Evolutionary conservation across 64 coral and sea anemone genomes (phyloP), one percentile per base, ranked within the genome.

Genomic region (Actinia tenebrosa): DNA sequence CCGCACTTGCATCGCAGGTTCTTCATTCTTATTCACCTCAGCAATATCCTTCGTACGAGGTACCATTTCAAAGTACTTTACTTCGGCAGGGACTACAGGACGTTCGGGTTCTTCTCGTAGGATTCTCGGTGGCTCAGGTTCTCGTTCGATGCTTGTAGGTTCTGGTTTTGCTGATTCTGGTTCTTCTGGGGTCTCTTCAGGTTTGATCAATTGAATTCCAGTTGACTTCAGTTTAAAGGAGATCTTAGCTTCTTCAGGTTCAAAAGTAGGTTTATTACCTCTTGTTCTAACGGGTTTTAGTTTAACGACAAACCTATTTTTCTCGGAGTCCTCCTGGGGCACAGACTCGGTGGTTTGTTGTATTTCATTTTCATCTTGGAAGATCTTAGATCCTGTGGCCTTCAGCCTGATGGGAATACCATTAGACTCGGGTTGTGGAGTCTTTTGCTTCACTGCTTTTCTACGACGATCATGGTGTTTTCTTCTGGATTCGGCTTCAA

Each of bases 401-500:
- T 45, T 58, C 14, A 85, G 14, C 50, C 60, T 45, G 50, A 85
- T 45, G 15, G 83, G 83, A 45, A 85, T 43, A 54, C 2, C 83
- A n/a, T 15, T 20, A 10, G 50, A 3, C 14, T 85, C 83, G 18
- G 83, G 53, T 30, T 85, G 56, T 53, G 52, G 26, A 10, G 83
- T 56, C 60, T 85, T 85, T 22, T n/a, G 20, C 14, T 85, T 85
- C 3, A 20, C 44, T 10, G 22, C 83, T 26, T 83, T 77, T 52
- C 90, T 53, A 17, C 90, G 85, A 45, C 71, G 77, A 82, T 87
- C 90, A 45, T 92, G 90, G 3, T 82, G 85, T 83, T 92, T 92
- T 46, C 90, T 66, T 14, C 90, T 80, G 15, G 90, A 78, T 45
- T 92, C 90, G 3, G 90, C 90, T 53, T 92, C 90, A 4, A 87